Evolutionary conservation across 2,113 vertebrate genomes (phyloP).

Genomic region (Suncus etruscus): DNA sequence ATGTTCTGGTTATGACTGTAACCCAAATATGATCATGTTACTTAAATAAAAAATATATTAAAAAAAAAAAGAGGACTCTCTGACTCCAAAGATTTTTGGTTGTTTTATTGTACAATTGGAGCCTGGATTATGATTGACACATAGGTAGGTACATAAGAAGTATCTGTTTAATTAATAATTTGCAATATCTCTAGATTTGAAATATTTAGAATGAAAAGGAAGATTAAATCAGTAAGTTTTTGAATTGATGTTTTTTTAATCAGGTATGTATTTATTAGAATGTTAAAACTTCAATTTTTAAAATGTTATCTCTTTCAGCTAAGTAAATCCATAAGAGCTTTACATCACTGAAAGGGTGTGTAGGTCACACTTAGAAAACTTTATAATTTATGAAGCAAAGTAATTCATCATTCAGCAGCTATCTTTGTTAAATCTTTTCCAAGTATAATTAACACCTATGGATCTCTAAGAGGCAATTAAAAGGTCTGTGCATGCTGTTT

Average conservation of each 20-base stretch:
- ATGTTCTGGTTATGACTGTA: too few species aligned
- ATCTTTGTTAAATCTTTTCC: slow-evolving; percentile 80
- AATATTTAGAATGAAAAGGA: slow-evolving; percentile 24
- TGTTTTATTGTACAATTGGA: slow-evolving; percentile 31
- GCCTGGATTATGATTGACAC: neutral
- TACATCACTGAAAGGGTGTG: neutral
- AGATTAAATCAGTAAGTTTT: neutral
- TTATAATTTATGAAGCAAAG: slow-evolving; percentile 29
- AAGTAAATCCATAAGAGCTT: neutral
- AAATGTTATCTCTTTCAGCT: neutral
- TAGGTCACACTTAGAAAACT: slow-evolving; percentile 28
- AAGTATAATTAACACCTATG: slow-evolving; percentile 84
- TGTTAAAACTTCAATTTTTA: slow-evolving; percentile 17
- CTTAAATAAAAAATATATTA: too few species aligned
- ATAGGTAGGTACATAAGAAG: neutral
- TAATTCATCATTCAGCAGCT: slow-evolving; percentile 74
- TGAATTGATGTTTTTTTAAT: slow-evolving; percentile 40
- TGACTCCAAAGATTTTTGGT: neutral
- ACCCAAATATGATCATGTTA: too few species aligned
- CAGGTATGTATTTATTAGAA: slow-evolving; percentile 26
- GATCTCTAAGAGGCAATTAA: slow-evolving; percentile 85
- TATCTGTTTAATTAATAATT: slow-evolving; percentile 38
- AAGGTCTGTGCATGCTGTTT: slow-evolving; percentile 76
- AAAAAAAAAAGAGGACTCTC: too few species aligned
- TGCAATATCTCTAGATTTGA: neutral